Percentiles rank a stretch among this genome's conserved stretches.
These are phyloP conservation scores for Netelia fuscicornis DNA, from an alignment of 2,888 invertebrate genomes.

Conservation along the genomic window DNA sequence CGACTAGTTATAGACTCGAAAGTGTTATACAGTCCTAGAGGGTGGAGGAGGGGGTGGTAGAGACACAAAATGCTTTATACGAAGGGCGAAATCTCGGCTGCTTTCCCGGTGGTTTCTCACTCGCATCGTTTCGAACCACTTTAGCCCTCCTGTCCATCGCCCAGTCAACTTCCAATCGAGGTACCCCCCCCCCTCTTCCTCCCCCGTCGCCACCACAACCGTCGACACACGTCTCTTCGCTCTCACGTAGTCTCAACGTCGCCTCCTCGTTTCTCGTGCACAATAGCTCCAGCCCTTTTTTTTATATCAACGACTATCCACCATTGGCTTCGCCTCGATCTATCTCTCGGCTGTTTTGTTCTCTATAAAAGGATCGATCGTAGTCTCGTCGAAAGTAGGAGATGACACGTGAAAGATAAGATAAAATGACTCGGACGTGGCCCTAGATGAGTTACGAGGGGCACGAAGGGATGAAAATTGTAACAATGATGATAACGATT, in stretches of 20 bases:
- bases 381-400: slow-evolving; percentile 42
- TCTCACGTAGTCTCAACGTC: slow-evolving; percentile 33
- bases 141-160: slow-evolving; percentile 68
- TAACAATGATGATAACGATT: slow-evolving; percentile 12
- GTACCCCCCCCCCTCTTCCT: slow-evolving; percentile 34
- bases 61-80: slow-evolving; percentile 47
- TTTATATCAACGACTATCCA: slow-evolving; percentile 33
- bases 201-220: background rate
- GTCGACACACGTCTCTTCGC: slow-evolving; percentile 13
- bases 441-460: background rate
- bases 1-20: slow-evolving; percentile 11
- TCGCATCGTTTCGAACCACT: slow-evolving; percentile 62
- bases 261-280: slow-evolving; percentile 31
- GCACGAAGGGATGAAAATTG: slow-evolving; percentile 28
- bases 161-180: slow-evolving; percentile 64
- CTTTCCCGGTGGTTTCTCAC: slow-evolving; percentile 24
- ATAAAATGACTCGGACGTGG: slow-evolving; percentile 55
- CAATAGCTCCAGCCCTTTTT: slow-evolving; percentile 29
- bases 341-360: slow-evolving; percentile 57
- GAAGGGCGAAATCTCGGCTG: slow-evolving; percentile 24
- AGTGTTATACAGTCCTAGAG: background rate
- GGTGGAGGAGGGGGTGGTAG: slow-evolving; percentile 7
- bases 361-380: slow-evolving; percentile 71
- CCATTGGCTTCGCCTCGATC: slow-evolving; percentile 41
- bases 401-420: slow-evolving; percentile 59